Evolutionary conservation across 2,888 invertebrate genomes (phyloP).

Genomic region (Neuroscelio doddi): DNA sequence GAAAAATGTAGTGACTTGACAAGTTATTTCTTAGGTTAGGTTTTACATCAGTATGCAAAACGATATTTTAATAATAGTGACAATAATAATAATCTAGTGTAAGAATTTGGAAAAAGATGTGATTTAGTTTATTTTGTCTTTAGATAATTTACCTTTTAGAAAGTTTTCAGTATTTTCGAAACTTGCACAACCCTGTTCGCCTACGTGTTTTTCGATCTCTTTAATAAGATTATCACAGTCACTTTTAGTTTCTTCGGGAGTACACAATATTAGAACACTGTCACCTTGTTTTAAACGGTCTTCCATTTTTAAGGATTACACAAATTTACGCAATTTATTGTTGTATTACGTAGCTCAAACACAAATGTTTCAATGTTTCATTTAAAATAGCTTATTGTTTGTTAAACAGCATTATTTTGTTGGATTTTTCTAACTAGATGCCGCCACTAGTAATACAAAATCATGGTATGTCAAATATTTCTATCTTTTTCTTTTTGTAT

Average conservation of each 20-base stretch:
- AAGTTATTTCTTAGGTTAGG: neutral
- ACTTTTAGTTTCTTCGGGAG: conserved; percentile 15
- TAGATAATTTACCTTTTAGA: conserved; percentile 58
- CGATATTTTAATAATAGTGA: neutral
- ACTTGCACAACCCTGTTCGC: conserved; percentile 73
- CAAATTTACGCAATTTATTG: too few species aligned
- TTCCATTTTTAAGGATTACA: conserved; percentile 35
- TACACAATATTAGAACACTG: conserved; percentile 34
- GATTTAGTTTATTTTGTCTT: too few species aligned
- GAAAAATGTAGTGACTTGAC: conserved; percentile 39
- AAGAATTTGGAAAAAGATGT: neutral
- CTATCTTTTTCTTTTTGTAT: too few species aligned
- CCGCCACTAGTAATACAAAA: too few species aligned
- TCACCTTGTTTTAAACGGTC: conserved; percentile 30
- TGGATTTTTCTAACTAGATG: too few species aligned
- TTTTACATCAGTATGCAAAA: neutral
- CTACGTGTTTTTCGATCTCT: conserved; percentile 72
- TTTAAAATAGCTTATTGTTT: too few species aligned
- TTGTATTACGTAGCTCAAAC: too few species aligned
- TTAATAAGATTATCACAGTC: conserved; percentile 71
- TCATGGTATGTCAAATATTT: too few species aligned
- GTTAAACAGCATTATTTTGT: too few species aligned
- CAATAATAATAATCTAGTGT: neutral
- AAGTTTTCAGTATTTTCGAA: conserved; percentile 78
- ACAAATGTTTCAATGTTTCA: too few species aligned